These are phyloP conservation scores for Drosophila anceps DNA, from an alignment of 2,888 invertebrate genomes.

Conservation along the genomic window DNA sequence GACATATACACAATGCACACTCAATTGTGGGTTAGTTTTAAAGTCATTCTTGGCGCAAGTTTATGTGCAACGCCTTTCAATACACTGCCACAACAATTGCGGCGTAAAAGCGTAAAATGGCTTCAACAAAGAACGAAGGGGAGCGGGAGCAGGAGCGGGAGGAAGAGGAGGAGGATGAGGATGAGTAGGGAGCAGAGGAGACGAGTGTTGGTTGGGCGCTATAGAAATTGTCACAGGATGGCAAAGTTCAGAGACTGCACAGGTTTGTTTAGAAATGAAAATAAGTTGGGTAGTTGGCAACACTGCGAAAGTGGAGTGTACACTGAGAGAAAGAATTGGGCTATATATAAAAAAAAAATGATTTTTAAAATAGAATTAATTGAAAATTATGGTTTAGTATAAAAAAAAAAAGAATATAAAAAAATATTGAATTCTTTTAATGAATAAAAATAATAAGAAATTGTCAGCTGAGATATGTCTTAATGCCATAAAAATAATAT, in stretches of 20 bases:
- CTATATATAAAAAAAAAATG: too few species aligned
- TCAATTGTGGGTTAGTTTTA: slow-evolving; percentile 74
- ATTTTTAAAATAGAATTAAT: not conserved
- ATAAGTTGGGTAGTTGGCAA: slow-evolving; percentile 57
- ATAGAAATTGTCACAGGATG: slow-evolving; percentile 78
- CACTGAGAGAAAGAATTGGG: not conserved
- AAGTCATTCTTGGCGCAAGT: slow-evolving; percentile 71
- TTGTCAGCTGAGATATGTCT: not conserved
- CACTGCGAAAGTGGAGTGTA: slow-evolving; percentile 38
- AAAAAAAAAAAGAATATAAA: not conserved
- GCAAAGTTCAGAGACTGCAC: slow-evolving; percentile 73
- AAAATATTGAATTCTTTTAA: not conserved
- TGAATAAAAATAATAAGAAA: not conserved
- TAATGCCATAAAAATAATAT: not conserved
- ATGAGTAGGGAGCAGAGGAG: not conserved
- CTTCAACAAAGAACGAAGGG: slow-evolving; percentile 47
- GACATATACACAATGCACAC: slow-evolving; percentile 11
- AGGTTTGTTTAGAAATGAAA: slow-evolving; percentile 62
- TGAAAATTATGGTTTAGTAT: too few species aligned
- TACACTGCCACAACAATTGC: slow-evolving; percentile 76
- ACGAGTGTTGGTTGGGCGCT: slow-evolving; percentile 25
- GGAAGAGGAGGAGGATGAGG: not conserved
- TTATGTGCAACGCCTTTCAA: slow-evolving; percentile 62
- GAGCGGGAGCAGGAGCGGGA: too few species aligned
- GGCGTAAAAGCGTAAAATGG: slow-evolving; percentile 81